Evolutionary conservation across 2,888 invertebrate species (phyloP), one percentile per base, ranked within the genome.

Genomic region (Andrena haemorrhoa): DNA sequence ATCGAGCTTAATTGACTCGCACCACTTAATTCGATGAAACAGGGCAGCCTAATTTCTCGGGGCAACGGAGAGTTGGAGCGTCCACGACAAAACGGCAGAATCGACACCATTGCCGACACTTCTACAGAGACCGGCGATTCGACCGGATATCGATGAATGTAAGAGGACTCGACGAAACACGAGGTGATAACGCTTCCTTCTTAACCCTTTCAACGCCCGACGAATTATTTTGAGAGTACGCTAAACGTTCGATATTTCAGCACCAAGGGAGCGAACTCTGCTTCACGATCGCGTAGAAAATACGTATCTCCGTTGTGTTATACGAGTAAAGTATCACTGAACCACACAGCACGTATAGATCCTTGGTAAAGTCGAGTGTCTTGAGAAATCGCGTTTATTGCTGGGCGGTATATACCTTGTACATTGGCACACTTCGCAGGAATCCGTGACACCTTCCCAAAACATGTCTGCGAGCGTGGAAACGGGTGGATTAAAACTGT

Each of bases 401-500:
- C 1, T 7, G 16, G 23, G 41, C 41, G 41, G 41, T 63, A 75
- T 82, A 89, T 94, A 94, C 94, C 94, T 94, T 88, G 94, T 93
- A 90, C 94, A 94, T 83, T 94, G 93, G 86, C 93, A 94, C 86
- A 93, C 92, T 82, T 94, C 94, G 89, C 94, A 94, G 60, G 93
- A 91, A 75, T 93, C 93, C 58, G 87, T 90, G 69, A 93, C 89
- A 75, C 92, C 85, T 90, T 94, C 94, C 94, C 93, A 94, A 89
- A 94, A 83, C 92, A 92, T 92, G 29, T 60, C 70, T 53, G 49
- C n/a, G 63, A 26, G 47, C 16, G n/a, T 2, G 5, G 53, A 4
- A 53, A 56, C 41, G 58, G n/a, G 5, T 2, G 10, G n/a, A 64
- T 10, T 23, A 31, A 60, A 56, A 56, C 56, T 56, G 56, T 26